These are phyloP conservation scores for Terebella lapidaria DNA, from an alignment of 2,888 invertebrate genomes.

Conservation along the genomic window DNA sequence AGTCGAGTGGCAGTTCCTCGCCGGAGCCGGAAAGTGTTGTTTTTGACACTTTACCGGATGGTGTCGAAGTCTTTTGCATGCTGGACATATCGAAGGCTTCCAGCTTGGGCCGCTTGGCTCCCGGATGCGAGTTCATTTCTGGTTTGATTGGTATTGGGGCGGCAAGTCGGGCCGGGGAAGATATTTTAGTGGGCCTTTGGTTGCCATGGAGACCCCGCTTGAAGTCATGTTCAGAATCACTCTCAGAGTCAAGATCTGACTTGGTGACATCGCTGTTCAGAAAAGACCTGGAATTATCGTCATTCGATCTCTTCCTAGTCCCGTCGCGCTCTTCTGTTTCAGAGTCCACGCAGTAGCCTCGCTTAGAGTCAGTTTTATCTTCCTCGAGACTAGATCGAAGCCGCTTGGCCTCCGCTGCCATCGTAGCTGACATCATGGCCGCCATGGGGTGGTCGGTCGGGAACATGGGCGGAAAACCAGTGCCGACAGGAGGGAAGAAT, in stretches of 20 bases:
- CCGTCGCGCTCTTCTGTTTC: background rate
- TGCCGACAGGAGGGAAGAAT: conserved; percentile 35
- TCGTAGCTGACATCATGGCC: conserved; percentile 16
- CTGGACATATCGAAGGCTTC: background rate
- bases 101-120: background rate
- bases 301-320: background rate
- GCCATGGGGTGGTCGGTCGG: conserved; percentile 20
- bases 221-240: conserved; percentile 5
- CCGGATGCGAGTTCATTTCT: background rate
- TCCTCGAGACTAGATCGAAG: too few relatives aligned
- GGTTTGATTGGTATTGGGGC: background rate
- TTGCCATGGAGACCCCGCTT: background rate
- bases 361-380: background rate
- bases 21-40: background rate
- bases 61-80: background rate
- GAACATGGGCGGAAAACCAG: conserved; percentile 18
- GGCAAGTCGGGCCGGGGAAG: background rate
- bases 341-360: background rate
- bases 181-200: background rate
- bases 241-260: conserved; percentile 32
- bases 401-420: background rate
- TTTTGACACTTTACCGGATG: background rate
- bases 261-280: conserved; percentile 31
- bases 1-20: conserved; percentile 72
- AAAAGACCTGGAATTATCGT: conserved; percentile 11